A percentile compares a stretch with the other conserved stretches of the same genome.
phyloP scores from a whole-genome alignment of 2,113 vertebrate species.

The Centropus bengalensis region DNA sequence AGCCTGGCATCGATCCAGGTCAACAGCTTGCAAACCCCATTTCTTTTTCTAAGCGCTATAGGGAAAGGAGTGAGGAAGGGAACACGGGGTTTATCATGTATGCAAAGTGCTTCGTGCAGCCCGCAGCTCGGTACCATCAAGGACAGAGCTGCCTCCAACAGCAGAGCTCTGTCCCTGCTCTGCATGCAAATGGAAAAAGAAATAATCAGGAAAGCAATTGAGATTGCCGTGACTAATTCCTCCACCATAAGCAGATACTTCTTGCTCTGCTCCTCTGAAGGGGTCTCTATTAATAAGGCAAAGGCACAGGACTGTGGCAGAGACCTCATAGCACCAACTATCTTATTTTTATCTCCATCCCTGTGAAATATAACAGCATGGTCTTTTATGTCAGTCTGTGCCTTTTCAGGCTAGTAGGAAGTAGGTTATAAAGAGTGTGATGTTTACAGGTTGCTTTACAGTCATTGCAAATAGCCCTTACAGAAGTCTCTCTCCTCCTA shows the following conservation, averaged over 20 bases:
- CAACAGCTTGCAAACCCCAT: background rate
- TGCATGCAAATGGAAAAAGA: slow-evolving; percentile 16
- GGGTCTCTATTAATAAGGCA: background rate
- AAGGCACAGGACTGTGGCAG: background rate
- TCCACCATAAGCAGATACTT: background rate
- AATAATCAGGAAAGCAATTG: background rate
- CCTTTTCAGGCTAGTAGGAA: background rate
- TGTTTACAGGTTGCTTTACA: slow-evolving; percentile 1
- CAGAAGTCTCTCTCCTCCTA: background rate
- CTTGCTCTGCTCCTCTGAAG: background rate
- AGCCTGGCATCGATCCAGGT: background rate
- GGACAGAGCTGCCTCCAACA: background rate
- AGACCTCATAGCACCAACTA: background rate
- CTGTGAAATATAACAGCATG: background rate
- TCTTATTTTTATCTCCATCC: background rate
- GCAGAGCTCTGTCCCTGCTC: background rate
- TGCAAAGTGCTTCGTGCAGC: background rate
- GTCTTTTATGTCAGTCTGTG: background rate
- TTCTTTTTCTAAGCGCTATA: background rate
- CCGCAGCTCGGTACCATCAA: background rate
- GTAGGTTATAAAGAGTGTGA: background rate
- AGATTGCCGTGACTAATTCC: background rate
- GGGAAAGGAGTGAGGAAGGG: background rate
- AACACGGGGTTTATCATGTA: background rate
- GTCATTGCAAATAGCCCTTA: background rate